A percentile compares a stretch with the other conserved stretches of the same genome.
Evolutionary conservation across 2,888 invertebrate genomes (phyloP).

Genomic region (Halictus ligatus): DNA sequence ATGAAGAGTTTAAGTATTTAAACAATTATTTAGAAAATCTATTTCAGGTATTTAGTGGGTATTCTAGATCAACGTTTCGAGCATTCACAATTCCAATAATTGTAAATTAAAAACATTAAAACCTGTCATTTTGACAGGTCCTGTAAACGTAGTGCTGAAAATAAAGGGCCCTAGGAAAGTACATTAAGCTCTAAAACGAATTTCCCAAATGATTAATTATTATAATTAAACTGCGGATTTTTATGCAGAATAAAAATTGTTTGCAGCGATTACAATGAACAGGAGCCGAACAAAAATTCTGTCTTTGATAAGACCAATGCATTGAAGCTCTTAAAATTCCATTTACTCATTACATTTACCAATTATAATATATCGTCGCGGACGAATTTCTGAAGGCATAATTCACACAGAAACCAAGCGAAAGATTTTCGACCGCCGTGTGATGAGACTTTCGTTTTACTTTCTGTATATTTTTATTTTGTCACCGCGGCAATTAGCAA

Average conservation of each 20-base stretch:
- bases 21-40: background rate
- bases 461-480: background rate
- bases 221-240: too few relatives aligned
- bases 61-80: too few relatives aligned
- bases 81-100: too few relatives aligned
- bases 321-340: background rate
- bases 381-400: background rate
- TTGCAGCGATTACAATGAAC: too few relatives aligned
- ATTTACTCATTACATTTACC: background rate
- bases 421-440: background rate
- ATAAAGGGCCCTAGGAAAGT: background rate
- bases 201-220: too few relatives aligned
- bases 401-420: background rate
- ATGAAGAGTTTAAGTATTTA: background rate
- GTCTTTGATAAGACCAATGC: too few relatives aligned
- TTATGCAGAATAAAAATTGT: too few relatives aligned
- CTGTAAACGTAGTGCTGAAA: too few relatives aligned
- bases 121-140: too few relatives aligned
- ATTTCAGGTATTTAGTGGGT: background rate
- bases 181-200: background rate
- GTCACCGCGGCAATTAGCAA: background rate
- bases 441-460: background rate
- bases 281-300: too few relatives aligned
- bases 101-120: too few relatives aligned
- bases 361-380: background rate